phyloP scores from a whole-genome alignment of 2,113 vertebrate species.

The Elaphurus davidianus region DNA sequence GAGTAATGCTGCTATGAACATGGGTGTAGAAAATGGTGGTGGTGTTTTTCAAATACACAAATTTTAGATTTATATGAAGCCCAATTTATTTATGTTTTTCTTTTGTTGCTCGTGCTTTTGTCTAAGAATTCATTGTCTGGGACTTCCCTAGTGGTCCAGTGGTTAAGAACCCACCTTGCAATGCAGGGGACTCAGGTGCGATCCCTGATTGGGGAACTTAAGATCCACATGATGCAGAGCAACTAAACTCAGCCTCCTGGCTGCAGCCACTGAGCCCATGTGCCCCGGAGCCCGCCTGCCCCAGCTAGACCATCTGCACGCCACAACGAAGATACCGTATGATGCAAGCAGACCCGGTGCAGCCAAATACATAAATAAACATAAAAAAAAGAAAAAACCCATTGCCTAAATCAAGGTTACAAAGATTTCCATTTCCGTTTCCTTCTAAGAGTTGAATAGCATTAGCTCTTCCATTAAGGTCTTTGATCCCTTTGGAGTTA shows the following conservation, averaged over 20 bases:
- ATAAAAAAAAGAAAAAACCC: not conserved
- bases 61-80: not conserved
- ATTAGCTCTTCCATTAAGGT: not conserved
- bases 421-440: not conserved
- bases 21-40: not conserved
- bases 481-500: conserved; percentile 9
- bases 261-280: not conserved
- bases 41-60: not conserved
- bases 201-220: not conserved
- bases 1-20: not conserved
- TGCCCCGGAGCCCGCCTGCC: not conserved
- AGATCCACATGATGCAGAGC: not conserved
- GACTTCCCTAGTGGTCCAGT: not conserved
- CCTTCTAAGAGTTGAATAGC: not conserved
- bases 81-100: not conserved
- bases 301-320: not conserved
- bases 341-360: not conserved
- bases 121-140: not conserved
- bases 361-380: not conserved
- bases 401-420: not conserved
- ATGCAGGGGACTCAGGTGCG: not conserved
- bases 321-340: fast-evolving
- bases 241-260: not conserved
- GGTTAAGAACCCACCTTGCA: not conserved
- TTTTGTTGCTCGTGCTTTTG: not conserved